These are phyloP conservation scores for Enteromius argenteus DNA, from an alignment of 2,797 vertebrate species.

Conservation along the genomic window DNA sequence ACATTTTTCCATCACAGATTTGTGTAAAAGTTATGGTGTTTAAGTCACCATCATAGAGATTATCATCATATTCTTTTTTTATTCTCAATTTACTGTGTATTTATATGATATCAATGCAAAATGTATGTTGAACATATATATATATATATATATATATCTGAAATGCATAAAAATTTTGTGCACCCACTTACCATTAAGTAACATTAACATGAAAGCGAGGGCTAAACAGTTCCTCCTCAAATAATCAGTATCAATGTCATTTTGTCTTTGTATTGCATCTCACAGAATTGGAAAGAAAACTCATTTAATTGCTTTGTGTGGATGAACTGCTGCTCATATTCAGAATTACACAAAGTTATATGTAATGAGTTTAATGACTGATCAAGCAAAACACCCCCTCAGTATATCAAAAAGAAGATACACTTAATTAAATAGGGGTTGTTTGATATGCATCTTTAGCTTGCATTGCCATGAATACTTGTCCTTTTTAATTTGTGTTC, in stretches of 20 bases:
- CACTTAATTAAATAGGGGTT: not conserved
- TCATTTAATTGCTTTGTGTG: slow-evolving; percentile 9
- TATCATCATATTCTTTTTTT: no score
- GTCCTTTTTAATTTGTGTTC: not conserved
- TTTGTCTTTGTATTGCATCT: not conserved
- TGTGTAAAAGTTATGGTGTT: no score
- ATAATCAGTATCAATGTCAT: not conserved
- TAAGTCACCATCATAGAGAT: no score
- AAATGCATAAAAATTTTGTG: not conserved
- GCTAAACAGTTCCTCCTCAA: not conserved
- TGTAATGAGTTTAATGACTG: not conserved
- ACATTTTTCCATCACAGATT: no score
- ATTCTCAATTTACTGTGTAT: not conserved
- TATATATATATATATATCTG: not conserved
- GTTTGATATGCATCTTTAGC: slow-evolving; percentile 29
- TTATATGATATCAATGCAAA: not conserved
- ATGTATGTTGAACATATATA: not conserved
- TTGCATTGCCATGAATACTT: not conserved
- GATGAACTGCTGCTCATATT: slow-evolving; percentile 1
- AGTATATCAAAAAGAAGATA: not conserved
- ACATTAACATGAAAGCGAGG: not conserved
- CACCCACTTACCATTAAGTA: not conserved
- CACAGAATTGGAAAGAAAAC: not conserved
- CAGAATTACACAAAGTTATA: not conserved
- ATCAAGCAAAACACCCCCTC: slow-evolving; percentile 9